phyloP scores from a whole-genome alignment of 2,113 vertebrate genomes.

The Rostratula benghalensis region DNA sequence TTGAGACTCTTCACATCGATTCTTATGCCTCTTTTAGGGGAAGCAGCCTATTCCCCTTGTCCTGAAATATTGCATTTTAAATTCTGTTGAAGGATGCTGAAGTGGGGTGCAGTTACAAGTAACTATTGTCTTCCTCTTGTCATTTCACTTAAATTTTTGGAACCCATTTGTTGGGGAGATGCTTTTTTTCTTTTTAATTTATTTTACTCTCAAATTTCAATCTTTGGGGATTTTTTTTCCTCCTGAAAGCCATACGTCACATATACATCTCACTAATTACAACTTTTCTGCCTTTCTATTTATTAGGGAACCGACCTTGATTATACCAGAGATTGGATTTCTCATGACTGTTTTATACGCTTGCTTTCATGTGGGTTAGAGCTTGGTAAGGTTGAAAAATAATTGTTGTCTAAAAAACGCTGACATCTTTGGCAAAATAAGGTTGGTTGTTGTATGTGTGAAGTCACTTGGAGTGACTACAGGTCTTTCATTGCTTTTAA shows the following conservation, averaged over 20 bases:
- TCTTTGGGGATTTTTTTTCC: not conserved
- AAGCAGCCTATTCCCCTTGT: not conserved
- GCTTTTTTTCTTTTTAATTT: constrained; percentile 40
- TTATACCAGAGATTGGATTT: not conserved
- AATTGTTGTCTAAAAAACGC: not conserved
- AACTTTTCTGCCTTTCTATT: not conserved
- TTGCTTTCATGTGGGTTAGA: not conserved
- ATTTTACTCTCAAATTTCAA: constrained; percentile 43
- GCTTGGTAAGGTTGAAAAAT: not conserved
- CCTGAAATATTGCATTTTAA: not conserved
- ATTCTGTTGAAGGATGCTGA: not conserved
- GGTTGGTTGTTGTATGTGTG: accelerated
- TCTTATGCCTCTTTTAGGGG: not conserved
- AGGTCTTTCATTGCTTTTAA: not conserved
- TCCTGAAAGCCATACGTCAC: not conserved
- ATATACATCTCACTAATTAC: constrained; percentile 24
- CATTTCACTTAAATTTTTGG: constrained; percentile 5
- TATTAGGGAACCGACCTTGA: not conserved
- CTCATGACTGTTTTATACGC: not conserved
- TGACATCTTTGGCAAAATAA: not conserved
- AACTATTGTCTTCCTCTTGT: not conserved
- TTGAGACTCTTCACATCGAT: not conserved
- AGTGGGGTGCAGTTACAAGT: not conserved
- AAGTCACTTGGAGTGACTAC: not conserved
- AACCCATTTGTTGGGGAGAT: not conserved